Percentiles rank a stretch among this genome's conserved stretches.
These are phyloP conservation scores for Drosophila fungiperda DNA, from an alignment of 2,888 invertebrate species.

Conservation along the genomic window DNA sequence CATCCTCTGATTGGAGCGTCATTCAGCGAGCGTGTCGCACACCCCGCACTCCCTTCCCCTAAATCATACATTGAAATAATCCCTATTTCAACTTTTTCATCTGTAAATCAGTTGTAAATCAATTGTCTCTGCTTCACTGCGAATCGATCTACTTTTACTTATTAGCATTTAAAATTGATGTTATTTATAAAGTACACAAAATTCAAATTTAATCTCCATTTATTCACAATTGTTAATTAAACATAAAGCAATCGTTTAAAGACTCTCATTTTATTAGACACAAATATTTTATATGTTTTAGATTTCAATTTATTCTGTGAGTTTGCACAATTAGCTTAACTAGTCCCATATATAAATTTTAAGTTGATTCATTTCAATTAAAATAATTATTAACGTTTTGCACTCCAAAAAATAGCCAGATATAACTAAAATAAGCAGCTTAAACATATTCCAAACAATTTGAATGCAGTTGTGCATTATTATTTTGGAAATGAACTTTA, in stretches of 20 bases:
- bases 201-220: too few species aligned
- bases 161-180: not conserved
- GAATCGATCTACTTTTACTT: not conserved
- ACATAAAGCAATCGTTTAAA: too few species aligned
- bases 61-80: not conserved
- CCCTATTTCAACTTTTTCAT: not conserved
- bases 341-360: not conserved
- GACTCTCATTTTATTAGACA: too few species aligned
- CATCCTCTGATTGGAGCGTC: conserved; percentile 9
- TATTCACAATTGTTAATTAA: too few species aligned
- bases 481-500: not conserved
- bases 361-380: not conserved
- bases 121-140: not conserved
- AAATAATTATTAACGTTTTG: not conserved
- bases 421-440: not conserved
- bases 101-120: not conserved
- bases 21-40: not conserved
- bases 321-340: too few species aligned
- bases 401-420: not conserved
- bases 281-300: too few species aligned
- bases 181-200: not conserved
- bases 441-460: not conserved
- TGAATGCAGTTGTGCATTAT: not conserved
- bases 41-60: not conserved
- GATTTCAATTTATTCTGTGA: too few species aligned